phyloP scores from a whole-genome alignment of 2,888 invertebrate genomes.

The Flexamia atlantica region DNA sequence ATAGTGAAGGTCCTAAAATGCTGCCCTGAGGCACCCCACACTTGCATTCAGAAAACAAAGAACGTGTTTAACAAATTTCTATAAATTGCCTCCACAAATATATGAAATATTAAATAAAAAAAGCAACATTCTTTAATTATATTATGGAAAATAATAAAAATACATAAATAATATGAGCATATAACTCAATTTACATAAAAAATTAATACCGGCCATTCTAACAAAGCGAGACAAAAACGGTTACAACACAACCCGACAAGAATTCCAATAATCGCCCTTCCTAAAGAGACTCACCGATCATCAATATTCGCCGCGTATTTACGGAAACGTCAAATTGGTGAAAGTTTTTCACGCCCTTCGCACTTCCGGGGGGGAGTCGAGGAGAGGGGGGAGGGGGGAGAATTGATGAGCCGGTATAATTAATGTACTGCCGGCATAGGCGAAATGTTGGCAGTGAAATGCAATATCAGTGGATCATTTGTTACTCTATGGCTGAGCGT shows the following conservation, averaged over 20 bases:
- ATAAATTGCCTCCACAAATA: too few species aligned
- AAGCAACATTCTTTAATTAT: too few species aligned
- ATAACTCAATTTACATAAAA: too few species aligned
- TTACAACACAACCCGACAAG: neutral
- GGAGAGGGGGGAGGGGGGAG: neutral
- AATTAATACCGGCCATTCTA: too few species aligned
- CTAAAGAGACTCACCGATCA: neutral
- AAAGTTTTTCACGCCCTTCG: conserved; percentile 36
- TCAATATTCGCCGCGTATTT: conserved; percentile 27
- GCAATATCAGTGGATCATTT: conserved; percentile 51
- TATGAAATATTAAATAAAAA: too few species aligned
- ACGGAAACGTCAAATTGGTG: conserved; percentile 27
- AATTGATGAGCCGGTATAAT: conserved; percentile 49
- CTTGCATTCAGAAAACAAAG: too few species aligned
- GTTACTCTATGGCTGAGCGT: conserved; percentile 10
- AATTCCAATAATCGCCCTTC: neutral
- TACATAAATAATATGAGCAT: too few species aligned
- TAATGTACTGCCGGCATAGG: conserved; percentile 40
- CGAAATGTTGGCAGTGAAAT: conserved; percentile 36
- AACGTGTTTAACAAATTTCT: too few species aligned
- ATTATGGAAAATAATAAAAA: too few species aligned
- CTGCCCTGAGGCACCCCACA: too few species aligned
- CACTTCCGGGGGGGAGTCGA: neutral
- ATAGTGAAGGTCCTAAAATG: too few species aligned
- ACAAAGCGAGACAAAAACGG: too few species aligned